These are phyloP conservation scores for Automeris io DNA, from an alignment of 2,888 invertebrate species.

Conservation along the genomic window DNA sequence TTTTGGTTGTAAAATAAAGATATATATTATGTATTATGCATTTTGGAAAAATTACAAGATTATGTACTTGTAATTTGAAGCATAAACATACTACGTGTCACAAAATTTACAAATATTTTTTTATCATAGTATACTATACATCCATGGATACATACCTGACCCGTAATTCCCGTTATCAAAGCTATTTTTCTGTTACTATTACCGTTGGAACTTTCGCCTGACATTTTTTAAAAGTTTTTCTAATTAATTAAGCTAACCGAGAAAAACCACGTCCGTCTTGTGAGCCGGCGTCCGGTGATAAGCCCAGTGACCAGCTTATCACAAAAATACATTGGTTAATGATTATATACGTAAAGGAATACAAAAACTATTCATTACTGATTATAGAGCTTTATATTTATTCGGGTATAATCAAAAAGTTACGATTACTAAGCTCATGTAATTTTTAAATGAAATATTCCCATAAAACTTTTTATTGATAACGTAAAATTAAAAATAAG, in stretches of 20 bases:
- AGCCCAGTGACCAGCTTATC: slow-evolving; percentile 32
- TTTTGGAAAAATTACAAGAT: no score
- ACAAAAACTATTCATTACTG: no score
- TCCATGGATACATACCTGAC: slow-evolving; percentile 92
- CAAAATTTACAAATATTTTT: neutral
- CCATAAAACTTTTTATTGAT: neutral
- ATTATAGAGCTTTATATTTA: neutral
- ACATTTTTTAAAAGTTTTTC: slow-evolving; percentile 34
- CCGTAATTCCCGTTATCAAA: slow-evolving; percentile 97
- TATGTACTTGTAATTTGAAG: no score
- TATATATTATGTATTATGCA: no score
- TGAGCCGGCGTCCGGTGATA: slow-evolving; percentile 21
- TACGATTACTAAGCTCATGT: neutral
- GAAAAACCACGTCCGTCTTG: slow-evolving; percentile 22
- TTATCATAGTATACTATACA: no score
- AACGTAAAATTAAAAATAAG: neutral
- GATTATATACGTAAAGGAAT: slow-evolving; percentile 14
- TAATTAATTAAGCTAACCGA: slow-evolving; percentile 7
- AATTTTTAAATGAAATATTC: neutral
- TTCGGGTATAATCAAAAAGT: neutral
- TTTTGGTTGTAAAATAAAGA: no score
- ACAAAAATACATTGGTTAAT: slow-evolving; percentile 19
- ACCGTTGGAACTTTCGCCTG: slow-evolving; percentile 44
- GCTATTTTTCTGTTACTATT: slow-evolving; percentile 81
- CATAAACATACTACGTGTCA: slow-evolving; percentile 3